Evolutionary conservation across 2,113 vertebrate species (phyloP), one percentile per base, ranked within the genome.

Genomic region (Perognathus longimembris): DNA sequence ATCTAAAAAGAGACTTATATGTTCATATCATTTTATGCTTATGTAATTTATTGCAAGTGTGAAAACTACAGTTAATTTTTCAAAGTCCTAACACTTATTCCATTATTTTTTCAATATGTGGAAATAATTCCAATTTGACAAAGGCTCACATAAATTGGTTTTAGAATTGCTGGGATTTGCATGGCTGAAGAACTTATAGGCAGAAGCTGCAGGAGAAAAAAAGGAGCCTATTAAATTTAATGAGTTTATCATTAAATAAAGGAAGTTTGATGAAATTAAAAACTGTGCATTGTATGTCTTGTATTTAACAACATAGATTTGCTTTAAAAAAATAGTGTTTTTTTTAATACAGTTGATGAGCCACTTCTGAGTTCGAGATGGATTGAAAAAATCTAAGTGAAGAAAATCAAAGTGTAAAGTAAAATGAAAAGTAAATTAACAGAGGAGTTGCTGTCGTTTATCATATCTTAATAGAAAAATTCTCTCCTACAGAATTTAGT

Each of bases 351-450:
- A 38, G 36, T 64, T 74, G 28, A 74, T 83, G 86, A 73, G 10
- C 57, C 24, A 83, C 28, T 92, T 93, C 28, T 32, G 45, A 24
- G 2, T 84, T 87, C 3, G 34, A 50, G 78, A 95, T 42, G 79
- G 6, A 93, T 92, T 70, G 87, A 94, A 92, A 90, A 7, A 0
- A 54, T 54, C 32, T 75, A 69, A 50, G 45, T 80, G 76, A 38
- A 97, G 50, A 88, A 94, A 95, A 90, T 89, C 70, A 86, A 92
- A 69, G 85, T 2, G 79, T 94, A 89, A 93, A 81, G 63, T 34
- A 94, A 95, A 95, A 82, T 76, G 83, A 96, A 97, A 92, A 89
- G 86, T 77, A 95, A 96, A 96, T 97, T 95, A 92, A 93, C 71
- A 70, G 71, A 93, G 87, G 69, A 73, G 86, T 92, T 94, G 84